Base-by-base conservation (phyloP, 2,797 vertebrate genomes). In the Champsocephalus gunnari region DNA sequence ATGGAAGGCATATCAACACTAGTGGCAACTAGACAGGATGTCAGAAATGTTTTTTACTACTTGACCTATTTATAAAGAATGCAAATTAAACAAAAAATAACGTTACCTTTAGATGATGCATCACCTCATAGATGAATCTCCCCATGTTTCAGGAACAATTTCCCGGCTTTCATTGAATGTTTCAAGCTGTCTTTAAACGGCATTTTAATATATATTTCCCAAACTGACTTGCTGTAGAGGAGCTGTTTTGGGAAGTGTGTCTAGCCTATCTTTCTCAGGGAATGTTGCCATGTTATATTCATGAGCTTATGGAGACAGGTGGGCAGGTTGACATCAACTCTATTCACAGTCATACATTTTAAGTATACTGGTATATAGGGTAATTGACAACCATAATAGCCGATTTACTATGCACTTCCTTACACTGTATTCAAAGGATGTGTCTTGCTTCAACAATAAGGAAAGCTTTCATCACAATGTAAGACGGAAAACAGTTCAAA, bases 401-500 rank as follows among this genome's bases (percentile, higher is more conserved):
- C 34, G 34, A 38, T 38, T 9, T 38, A 9, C 8, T 28, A 28
- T 28, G 28, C 28, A 28, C 28, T 28, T 28, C 28, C 43, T 53
- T 48, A 10, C 17, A 44, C n/a, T 19, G 38, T 41, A 1, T 51
- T 43, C 51, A 72, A 47, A 77, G 2, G 17, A 41, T 32, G 70
- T 34, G 6, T 45, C 12, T 58, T 53, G 34, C 48, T 48, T 28
- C 54, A 55, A 60, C 16, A 80, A 60, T 28, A 59, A 57, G 11
- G 34, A 62, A 62, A 59, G 13, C 44, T 65, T 24, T 56, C 24
- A 60, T 56, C 28, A 43, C 34, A 72, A 5, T 78, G 38, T 62
- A 38, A 48, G 45, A 75, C 48, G 63, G 79, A 58, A 32, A 64
- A 81, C n/a, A 70, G 54, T 65, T 73, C 68, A 57, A 63, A 77